phyloP scores from a whole-genome alignment of 2,797 vertebrate genomes.

The Petrocephalus sullivani region DNA sequence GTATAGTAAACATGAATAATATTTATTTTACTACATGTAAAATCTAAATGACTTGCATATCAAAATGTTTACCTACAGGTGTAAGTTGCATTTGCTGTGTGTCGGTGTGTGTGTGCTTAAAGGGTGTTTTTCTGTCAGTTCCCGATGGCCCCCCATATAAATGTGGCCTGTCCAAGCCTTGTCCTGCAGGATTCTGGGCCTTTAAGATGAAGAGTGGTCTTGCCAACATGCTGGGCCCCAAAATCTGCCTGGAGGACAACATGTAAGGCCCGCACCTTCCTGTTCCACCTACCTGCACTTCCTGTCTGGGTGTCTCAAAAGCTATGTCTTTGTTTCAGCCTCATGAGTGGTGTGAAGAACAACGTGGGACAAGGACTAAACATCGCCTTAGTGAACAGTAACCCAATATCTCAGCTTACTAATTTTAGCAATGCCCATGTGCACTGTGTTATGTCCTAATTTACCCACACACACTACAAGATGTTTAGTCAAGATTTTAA shows the following conservation, averaged over 20 bases:
- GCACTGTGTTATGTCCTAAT: neutral
- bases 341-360: constrained; percentile 96
- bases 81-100: neutral
- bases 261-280: constrained; percentile 63
- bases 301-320: neutral
- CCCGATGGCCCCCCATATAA: neutral
- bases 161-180: constrained; percentile 72
- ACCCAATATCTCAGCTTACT: constrained; percentile 25
- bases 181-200: constrained; percentile 78
- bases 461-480: neutral
- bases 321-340: constrained; percentile 49
- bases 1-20: neutral
- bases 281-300: neutral
- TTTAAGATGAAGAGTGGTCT: constrained; percentile 96
- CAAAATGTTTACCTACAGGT: no score
- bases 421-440: neutral
- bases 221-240: constrained; percentile 90
- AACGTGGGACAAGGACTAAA: constrained; percentile 95
- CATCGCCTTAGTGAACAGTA: constrained; percentile 83
- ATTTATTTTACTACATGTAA: neutral
- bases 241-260: constrained; percentile 88
- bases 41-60: no score
- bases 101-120: neutral
- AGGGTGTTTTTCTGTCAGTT: neutral
- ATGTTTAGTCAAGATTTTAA: neutral